Evolutionary conservation across 2,888 invertebrate species (phyloP).

Genomic region (Tetheella fluctuosa): DNA sequence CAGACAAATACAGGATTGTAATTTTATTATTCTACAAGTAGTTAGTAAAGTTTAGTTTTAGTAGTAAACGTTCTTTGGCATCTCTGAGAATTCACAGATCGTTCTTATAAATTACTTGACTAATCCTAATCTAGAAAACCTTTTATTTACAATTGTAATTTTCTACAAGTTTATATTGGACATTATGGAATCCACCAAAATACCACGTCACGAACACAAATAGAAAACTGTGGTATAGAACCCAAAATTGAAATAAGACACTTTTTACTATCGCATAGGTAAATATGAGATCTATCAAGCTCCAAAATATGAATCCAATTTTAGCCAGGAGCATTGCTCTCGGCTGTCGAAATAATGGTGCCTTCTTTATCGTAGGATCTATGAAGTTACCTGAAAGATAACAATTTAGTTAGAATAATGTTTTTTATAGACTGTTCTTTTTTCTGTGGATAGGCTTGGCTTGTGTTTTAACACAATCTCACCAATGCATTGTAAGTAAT

Average conservation of each 20-base stretch:
- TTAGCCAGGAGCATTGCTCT: constrained; percentile 58
- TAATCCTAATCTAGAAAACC: constrained; percentile 10
- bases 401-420: too few species aligned
- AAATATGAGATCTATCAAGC: constrained; percentile 78
- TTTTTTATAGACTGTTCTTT: too few species aligned
- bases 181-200: constrained; percentile 85
- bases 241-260: constrained; percentile 79
- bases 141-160: constrained; percentile 27
- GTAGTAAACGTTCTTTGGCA: constrained; percentile 46
- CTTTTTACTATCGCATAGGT: constrained; percentile 71
- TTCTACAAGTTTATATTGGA: constrained; percentile 80
- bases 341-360: constrained; percentile 51
- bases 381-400: constrained; percentile 65
- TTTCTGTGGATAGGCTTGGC: too few species aligned
- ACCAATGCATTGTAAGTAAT: too few species aligned
- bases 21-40: not conserved
- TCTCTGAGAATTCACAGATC: constrained; percentile 56
- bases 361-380: constrained; percentile 54
- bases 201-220: constrained; percentile 82
- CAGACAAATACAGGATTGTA: not conserved
- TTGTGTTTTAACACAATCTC: too few species aligned
- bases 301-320: constrained; percentile 87
- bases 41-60: not conserved
- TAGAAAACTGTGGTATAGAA: constrained; percentile 80
- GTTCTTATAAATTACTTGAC: constrained; percentile 4